A percentile compares a stretch with the other conserved stretches of the same genome.
Conservation (phyloP, 2,113 vertebrate species). For the Turdus rufiventris region DNA sequence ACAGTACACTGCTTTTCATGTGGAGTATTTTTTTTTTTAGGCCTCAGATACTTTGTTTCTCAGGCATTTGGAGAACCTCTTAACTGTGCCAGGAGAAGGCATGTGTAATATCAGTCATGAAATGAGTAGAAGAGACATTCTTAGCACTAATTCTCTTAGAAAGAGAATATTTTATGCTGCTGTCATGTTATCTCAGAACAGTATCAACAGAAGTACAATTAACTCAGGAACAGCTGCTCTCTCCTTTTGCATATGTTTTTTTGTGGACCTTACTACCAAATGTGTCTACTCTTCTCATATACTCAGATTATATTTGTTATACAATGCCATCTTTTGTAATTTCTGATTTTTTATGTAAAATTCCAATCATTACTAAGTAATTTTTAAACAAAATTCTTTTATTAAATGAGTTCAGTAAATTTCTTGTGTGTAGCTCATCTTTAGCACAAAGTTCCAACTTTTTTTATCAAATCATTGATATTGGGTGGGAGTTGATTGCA, state of each 20-base stretch:
- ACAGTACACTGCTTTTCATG: background rate
- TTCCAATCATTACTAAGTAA: slow-evolving; percentile 23
- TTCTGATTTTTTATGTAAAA: slow-evolving; percentile 57
- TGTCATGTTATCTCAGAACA: background rate
- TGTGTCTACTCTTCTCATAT: background rate
- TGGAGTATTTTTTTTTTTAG: background rate
- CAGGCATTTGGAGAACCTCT: background rate
- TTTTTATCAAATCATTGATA: background rate
- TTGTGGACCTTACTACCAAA: background rate
- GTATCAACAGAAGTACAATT: background rate
- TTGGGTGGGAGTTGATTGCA: background rate
- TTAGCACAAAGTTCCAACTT: background rate
- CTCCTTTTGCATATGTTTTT: background rate
- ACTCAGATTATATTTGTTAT: slow-evolving; percentile 54
- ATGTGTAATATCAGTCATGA: background rate
- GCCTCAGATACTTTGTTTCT: background rate
- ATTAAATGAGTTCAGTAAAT: slow-evolving; percentile 51
- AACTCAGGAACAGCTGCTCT: slow-evolving; percentile 8
- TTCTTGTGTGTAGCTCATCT: background rate
- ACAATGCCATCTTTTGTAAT: slow-evolving; percentile 59
- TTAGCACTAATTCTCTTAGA: background rate
- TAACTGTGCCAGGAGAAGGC: background rate
- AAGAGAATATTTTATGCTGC: background rate
- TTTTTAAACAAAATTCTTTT: slow-evolving; percentile 51
- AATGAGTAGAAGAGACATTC: background rate